A percentile compares a stretch with the other conserved stretches of the same genome.
Evolutionary conservation across 2,113 vertebrate genomes (phyloP).

Genomic region (Pseudorasbora parva): DNA sequence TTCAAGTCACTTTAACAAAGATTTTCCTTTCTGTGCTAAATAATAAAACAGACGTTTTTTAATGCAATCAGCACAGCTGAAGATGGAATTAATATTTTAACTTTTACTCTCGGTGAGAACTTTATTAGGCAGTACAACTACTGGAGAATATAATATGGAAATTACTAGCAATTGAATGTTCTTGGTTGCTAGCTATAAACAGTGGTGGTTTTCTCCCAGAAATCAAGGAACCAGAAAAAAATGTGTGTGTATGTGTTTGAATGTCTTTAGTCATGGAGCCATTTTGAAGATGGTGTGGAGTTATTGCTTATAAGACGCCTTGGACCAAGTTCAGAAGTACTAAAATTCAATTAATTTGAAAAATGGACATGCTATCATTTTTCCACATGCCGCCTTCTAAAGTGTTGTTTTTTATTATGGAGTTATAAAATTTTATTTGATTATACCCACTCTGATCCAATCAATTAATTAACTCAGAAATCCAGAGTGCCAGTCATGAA

Average conservation of each 20-base stretch:
- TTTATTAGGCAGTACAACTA: constrained; percentile 71
- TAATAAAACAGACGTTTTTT: constrained; percentile 82
- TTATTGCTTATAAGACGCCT: constrained; percentile 75
- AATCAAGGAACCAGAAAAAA: not conserved
- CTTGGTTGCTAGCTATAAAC: constrained; percentile 3
- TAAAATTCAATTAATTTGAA: constrained; percentile 84
- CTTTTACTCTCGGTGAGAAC: constrained; percentile 71
- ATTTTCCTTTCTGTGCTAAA: constrained; percentile 81
- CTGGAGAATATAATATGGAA: constrained; percentile 37
- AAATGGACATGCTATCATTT: constrained; percentile 83
- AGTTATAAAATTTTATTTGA: constrained; percentile 86
- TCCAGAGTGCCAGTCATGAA: constrained; percentile 78
- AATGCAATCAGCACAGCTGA: constrained; percentile 74
- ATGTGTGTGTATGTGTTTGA: not conserved
- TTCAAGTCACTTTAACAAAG: constrained; percentile 81
- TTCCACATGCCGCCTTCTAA: constrained; percentile 76
- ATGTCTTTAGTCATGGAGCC: not conserved
- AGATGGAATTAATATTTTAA: constrained; percentile 77
- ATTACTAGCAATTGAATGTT: constrained; percentile 64
- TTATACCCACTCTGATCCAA: constrained; percentile 84
- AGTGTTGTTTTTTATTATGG: constrained; percentile 80
- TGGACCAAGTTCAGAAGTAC: constrained; percentile 82
- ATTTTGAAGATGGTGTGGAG: constrained; percentile 74
- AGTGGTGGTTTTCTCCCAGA: not conserved
- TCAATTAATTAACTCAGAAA: constrained; percentile 85